Base-by-base conservation (phyloP, 2,888 invertebrate species). In the Aricia artaxerxes region DNA sequence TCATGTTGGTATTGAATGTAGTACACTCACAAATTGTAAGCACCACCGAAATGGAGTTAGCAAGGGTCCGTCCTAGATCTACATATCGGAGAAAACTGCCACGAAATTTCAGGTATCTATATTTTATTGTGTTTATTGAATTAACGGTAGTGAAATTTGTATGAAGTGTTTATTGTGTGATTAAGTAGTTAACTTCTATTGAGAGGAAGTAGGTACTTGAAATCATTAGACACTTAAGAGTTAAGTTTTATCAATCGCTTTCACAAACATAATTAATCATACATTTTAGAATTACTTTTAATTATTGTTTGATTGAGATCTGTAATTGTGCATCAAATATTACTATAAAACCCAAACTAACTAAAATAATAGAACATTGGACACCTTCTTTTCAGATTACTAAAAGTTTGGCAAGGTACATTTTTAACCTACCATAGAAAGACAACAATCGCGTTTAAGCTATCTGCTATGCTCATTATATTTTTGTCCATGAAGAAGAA, bases 1-100 rank as follows among this genome's bases (percentile, higher is more conserved):
- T 95, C 78, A 95, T 95, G 95, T 77, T 93, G 81, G 91, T 94
- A 72, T 87, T 95, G 61, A 92, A 92, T 79, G 86, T 94, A 76
- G 94, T 95, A 4, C 95, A 95, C 86, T 92, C 95, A 2, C 94
- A 95, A 83, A 95, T 95, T 78, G 95, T 95, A 5, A 94, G 95
- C 85, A 95, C 95, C 2, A 93, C 95, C 3, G 94, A 94, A 81
- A 91, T 93, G 92, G 94, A 94, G 83, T 85, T 94, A 6, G 94
- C 90, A 0, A 86, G 93, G 49, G 93, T 94, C 24, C 88, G 92
- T 0, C 94, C 94, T 1, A 87, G 92, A 2, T 86, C 93, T 6
- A 89, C 92, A 0, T 93, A 87, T 81, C 87, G 88, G 64, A 87
- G 91, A 77, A 94, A 94, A 82, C 81, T 94, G n/a, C 93, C 94